Evolutionary conservation across 2,888 invertebrate genomes (phyloP), one percentile per base, ranked within the genome.

Genomic region (Phorcus lineatus): DNA sequence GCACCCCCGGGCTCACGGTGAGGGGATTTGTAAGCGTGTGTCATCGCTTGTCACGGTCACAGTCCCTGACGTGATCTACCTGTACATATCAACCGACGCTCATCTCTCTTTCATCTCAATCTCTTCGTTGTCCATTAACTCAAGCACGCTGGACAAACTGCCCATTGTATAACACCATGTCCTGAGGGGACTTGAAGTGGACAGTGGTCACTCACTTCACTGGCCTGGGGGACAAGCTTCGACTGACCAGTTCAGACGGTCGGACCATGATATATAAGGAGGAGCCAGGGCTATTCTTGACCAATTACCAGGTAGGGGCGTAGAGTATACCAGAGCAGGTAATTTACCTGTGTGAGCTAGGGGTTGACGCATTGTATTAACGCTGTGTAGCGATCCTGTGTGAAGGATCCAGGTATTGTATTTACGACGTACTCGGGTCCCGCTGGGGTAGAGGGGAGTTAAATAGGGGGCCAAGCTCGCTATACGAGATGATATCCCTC

Each of bases 251-350:
- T 40, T 36, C 28, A 31, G 19, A 70, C 0, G 36, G n/a, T 11
- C 36, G 36, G 31, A 16, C 40, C 36, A 40, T n/a, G 70, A n/a
- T 70, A 36, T 70, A 70, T 70, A 17, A 36, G 70, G 70, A 70
- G 70, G 70, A n/a, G 70, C 70, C 28, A 28, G 31, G 6, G 36
- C 19, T 31, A 19, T 36, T 40, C 70, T 70, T 70, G 70, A 70
- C 70, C 70, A 70, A 70, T 70, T 70, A 70, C 70, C 70, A 70
- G 19, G 36, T 40, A 40, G 70, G 36, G 70, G 40, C 19, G 70
- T 19, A 57, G 19, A 57, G 22, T 19, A 57, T 19, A 4, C 24
- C 22, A 57, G 57, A 19, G n/a, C 57, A 19, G 24, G 57, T 57
- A 57, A 57, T 57, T 57, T 57, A 57, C 57, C 57, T 57, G 57